phyloP scores from a whole-genome alignment of 2,113 vertebrate genomes.

The Nettapus auritus region DNA sequence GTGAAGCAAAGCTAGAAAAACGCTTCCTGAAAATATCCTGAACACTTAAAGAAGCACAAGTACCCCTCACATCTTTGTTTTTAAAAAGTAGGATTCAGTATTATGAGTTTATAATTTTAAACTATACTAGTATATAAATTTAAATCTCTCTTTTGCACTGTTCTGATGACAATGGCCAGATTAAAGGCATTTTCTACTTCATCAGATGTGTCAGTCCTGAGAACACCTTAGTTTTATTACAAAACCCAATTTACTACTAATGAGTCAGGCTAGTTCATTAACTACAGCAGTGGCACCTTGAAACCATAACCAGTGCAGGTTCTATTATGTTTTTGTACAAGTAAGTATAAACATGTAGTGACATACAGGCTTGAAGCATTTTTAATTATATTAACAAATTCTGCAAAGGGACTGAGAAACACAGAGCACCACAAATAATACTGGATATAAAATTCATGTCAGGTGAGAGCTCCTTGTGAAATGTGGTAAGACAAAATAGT shows the following conservation, averaged over 20 bases:
- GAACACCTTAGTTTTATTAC: not conserved
- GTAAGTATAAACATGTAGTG: not conserved
- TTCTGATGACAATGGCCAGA: not conserved
- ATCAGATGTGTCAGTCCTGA: not conserved
- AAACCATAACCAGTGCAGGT: not conserved
- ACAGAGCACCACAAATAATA: not conserved
- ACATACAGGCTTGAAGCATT: not conserved
- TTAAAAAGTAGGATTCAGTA: not conserved
- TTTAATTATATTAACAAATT: not conserved
- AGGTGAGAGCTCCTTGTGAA: not conserved
- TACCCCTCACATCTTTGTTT: not conserved
- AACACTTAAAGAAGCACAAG: not conserved
- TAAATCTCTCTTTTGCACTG: not conserved
- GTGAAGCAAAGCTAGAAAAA: slow-evolving; percentile 24
- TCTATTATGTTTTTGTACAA: not conserved
- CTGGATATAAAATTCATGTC: not conserved
- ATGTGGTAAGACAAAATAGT: not conserved
- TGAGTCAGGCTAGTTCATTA: not conserved
- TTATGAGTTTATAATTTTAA: not conserved
- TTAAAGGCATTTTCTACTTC: slow-evolving; percentile 4
- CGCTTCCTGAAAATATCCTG: not conserved
- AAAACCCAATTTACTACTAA: not conserved
- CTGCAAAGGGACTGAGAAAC: not conserved
- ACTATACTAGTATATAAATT: not conserved
- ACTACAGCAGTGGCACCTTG: not conserved